Evolutionary conservation across 2,797 vertebrate species (phyloP), one percentile per base, ranked within the genome.

Genomic region (Enteromius radiatus): DNA sequence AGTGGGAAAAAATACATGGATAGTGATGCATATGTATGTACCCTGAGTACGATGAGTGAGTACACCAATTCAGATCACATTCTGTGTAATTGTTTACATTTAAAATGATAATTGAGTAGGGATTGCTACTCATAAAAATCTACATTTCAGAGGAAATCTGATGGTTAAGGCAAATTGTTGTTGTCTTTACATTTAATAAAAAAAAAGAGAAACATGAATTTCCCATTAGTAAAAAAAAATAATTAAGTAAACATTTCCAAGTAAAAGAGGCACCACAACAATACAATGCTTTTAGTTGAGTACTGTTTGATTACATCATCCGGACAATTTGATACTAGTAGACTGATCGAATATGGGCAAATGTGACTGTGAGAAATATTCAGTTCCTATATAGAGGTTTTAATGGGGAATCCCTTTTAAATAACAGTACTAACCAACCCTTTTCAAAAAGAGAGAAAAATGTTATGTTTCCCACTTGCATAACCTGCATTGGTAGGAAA

Each of bases 231-330:
- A 49, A 71, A 49, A 36, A 36, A 45, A 45, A 45, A 45, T 19
- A 2, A 23, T 61, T 21, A 59, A n/a, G 52, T 49, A 23, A 47
- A 61, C 12, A 41, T 64, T 81, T 74, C 59, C 43, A 74, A 8
- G 28, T 49, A 63, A 71, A 21, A 70, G 11, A n/a, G 36, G 33
- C 52, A 80, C 54, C 38, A 47, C 28, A 12, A 47, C 52, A 54
- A 26, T 49, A 2, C 28, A 64, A 9, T 45, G 19, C 15, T 33
- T 7, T 15, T 33, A 33, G 7, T 15, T 31, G 23, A 70, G 26
- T 45, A 26, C 64, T 41, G 33, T 63, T 41, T 54, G 15, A 79
- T 79, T 45, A 49, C 45, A 14, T 73, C 54, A 71, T 80, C 54
- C 26, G 23, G 41, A 63, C 56, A 47, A 47, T 63, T 45, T 31